A percentile compares a stretch with the other conserved stretches of the same genome.
These are phyloP conservation scores for Tamias sibiricus DNA, from an alignment of 2,113 vertebrate genomes.

Conservation along the genomic window DNA sequence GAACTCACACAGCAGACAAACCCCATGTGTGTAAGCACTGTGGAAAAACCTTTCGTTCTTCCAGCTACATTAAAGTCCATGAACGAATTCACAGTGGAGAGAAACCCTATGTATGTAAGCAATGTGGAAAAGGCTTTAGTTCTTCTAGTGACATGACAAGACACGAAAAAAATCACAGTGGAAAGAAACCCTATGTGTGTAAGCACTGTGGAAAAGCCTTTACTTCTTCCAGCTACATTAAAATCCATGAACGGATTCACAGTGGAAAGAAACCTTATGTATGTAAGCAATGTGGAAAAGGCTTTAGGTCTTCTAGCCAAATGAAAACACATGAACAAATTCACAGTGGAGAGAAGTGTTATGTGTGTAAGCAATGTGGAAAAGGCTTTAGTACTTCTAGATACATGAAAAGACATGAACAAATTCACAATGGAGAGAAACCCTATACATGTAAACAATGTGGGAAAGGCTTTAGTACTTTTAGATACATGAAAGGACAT, in stretches of 20 bases:
- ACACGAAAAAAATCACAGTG: background rate
- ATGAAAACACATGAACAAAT: background rate
- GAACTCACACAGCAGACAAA: background rate
- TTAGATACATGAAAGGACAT: background rate
- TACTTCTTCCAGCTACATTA: background rate
- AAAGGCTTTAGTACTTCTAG: no score
- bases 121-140: background rate
- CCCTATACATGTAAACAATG: background rate
- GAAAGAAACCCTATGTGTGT: background rate
- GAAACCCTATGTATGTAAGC: background rate
- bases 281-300: background rate
- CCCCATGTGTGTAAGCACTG: background rate
- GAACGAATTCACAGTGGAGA: no score
- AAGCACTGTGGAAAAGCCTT: background rate
- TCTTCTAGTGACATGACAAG: background rate
- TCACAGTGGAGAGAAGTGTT: background rate
- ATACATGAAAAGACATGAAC: background rate
- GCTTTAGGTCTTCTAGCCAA: background rate
- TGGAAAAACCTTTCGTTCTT: background rate
- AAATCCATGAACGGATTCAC: background rate
- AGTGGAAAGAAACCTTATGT: background rate
- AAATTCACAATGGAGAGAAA: background rate
- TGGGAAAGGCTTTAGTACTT: constrained; percentile 36
- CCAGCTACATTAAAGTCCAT: no score
- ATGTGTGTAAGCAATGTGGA: background rate